These are phyloP conservation scores for Dendrophyllia cribrosa DNA, from an alignment of 64 coral and sea anemone genomes.

Conservation along the genomic window DNA sequence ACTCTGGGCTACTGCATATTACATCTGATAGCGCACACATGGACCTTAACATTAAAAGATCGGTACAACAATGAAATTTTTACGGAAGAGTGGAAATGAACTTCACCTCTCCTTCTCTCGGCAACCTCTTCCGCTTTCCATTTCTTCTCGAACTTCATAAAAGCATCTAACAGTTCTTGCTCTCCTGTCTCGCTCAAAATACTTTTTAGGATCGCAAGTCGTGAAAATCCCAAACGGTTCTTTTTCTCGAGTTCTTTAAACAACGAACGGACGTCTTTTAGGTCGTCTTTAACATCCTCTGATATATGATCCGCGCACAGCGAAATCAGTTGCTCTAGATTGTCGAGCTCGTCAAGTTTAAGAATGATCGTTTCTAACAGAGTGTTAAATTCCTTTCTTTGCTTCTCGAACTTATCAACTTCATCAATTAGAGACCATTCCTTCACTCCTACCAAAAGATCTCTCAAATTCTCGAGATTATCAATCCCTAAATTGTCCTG, in stretches of 20 bases:
- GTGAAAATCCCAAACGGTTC: neutral
- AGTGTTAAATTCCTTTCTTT: neutral
- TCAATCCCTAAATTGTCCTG: neutral
- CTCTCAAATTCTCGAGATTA: neutral
- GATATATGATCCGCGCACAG: neutral
- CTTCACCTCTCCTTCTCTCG: neutral
- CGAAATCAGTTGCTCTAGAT: neutral
- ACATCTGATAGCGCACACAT: too few species aligned
- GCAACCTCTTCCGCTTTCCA: neutral
- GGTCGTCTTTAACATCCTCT: neutral
- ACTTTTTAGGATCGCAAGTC: neutral
- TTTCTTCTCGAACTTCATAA: neutral
- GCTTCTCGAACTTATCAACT: neutral
- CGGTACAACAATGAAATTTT: too few species aligned
- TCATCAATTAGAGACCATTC: neutral
- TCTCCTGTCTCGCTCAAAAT: neutral
- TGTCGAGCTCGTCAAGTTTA: constrained; percentile 15
- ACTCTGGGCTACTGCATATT: too few species aligned
- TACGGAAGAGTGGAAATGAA: too few species aligned
- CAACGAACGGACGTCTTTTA: constrained; percentile 15
- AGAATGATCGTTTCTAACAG: neutral
- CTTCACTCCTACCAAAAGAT: neutral
- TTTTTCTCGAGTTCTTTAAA: constrained; percentile 13
- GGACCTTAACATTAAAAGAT: too few species aligned
- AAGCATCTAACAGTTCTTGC: neutral